phyloP scores from a whole-genome alignment of 2,797 vertebrate genomes.

The Sebastes flavidus region DNA sequence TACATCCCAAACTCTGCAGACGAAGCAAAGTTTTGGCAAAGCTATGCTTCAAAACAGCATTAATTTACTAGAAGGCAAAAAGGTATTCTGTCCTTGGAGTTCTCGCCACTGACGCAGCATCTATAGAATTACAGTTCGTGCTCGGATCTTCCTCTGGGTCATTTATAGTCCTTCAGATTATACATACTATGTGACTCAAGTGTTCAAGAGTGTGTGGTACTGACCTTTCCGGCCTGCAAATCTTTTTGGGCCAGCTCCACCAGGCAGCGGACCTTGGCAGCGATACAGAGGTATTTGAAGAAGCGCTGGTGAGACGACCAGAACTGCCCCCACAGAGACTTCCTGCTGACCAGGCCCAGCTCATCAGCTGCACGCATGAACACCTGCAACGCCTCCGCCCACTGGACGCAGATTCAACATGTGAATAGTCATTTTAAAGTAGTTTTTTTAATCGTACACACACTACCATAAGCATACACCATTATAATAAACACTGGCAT shows the following conservation, averaged over 20 bases:
- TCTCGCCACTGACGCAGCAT: background rate
- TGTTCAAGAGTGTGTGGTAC: conserved; percentile 20
- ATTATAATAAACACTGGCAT: background rate
- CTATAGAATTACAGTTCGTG: conserved; percentile 2
- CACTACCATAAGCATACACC: background rate
- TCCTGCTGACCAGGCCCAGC: conserved; percentile 92
- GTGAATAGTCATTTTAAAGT: background rate
- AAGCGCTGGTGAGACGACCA: conserved; percentile 99
- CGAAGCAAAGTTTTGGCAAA: background rate
- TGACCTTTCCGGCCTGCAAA: conserved; percentile 91
- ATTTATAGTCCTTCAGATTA: background rate
- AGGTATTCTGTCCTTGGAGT: background rate
- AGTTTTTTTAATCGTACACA: background rate
- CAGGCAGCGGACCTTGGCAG: conserved; percentile 93
- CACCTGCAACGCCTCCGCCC: conserved; percentile 91
- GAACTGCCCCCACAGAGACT: conserved; percentile 98
- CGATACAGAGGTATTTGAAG: conserved; percentile 99
- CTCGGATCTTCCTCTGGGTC: conserved; percentile 7
- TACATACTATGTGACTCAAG: conserved; percentile 4
- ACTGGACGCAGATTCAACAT: conserved; percentile 79
- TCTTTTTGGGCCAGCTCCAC: conserved; percentile 93
- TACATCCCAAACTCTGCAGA: background rate
- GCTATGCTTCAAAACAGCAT: background rate
- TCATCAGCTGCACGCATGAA: conserved; percentile 93
- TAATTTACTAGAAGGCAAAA: background rate